These are phyloP conservation scores for Drosophila birchii DNA, from an alignment of 2,888 invertebrate genomes.

Conservation along the genomic window DNA sequence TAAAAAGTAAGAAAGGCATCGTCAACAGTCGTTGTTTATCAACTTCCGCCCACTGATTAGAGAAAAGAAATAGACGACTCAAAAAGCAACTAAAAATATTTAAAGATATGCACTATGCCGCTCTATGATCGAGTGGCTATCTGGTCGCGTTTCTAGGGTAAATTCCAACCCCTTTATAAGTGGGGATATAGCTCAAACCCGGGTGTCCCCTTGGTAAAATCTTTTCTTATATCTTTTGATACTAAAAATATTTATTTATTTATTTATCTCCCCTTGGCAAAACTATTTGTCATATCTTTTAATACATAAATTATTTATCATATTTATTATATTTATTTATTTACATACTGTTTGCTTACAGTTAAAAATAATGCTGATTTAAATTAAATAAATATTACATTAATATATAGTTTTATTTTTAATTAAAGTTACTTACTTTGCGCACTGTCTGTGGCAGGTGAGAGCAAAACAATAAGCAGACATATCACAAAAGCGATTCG, in stretches of 20 bases:
- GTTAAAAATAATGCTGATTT: no score
- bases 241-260: neutral
- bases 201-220: slow-evolving; percentile 69
- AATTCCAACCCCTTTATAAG: slow-evolving; percentile 52
- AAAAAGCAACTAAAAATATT: slow-evolving; percentile 18
- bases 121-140: neutral
- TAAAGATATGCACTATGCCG: slow-evolving; percentile 1
- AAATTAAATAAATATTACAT: no score
- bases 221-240: slow-evolving; percentile 30
- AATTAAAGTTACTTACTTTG: slow-evolving; percentile 85
- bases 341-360: no score
- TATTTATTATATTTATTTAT: no score
- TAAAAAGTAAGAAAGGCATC: slow-evolving; percentile 14
- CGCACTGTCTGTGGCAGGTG: slow-evolving; percentile 86
- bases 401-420: neutral
- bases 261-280: slow-evolving; percentile 55
- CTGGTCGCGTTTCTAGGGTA: slow-evolving; percentile 43
- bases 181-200: slow-evolving; percentile 71
- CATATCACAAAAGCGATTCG: slow-evolving; percentile 86
- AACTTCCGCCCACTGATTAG: slow-evolving; percentile 55
- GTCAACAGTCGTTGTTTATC: slow-evolving; percentile 44
- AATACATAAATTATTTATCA: neutral
- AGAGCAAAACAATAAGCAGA: slow-evolving; percentile 86
- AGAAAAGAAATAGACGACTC: neutral
- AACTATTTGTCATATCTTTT: slow-evolving; percentile 2